Percentiles rank a stretch among this genome's conserved stretches.
Evolutionary conservation across 2,888 invertebrate species (phyloP).

Genomic region (Drosophila cracens): DNA sequence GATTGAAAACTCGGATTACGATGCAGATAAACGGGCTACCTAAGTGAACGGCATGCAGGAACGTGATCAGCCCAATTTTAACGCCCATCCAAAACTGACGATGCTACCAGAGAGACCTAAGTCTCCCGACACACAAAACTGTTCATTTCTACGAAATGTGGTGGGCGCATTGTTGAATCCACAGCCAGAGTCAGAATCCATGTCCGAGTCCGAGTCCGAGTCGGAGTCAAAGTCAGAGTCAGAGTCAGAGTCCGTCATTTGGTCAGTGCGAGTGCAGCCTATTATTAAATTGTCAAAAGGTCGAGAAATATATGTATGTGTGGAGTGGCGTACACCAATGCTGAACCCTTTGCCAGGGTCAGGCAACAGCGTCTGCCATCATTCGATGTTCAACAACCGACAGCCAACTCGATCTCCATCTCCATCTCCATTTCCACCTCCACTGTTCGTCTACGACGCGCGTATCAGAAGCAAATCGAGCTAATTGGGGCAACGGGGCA

Average conservation of each 20-base stretch:
- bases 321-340: conserved; percentile 32
- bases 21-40: conserved; percentile 77
- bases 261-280: conserved; percentile 75
- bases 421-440: conserved; percentile 22
- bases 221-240: conserved; percentile 1
- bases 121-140: conserved; percentile 28
- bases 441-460: conserved; percentile 66
- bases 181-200: neutral
- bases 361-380: conserved; percentile 28
- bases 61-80: conserved; percentile 84
- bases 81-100: conserved; percentile 79
- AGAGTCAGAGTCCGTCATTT: conserved; percentile 68
- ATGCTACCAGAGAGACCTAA: conserved; percentile 66
- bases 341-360: conserved; percentile 59
- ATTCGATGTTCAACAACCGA: conserved; percentile 5
- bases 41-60: conserved; percentile 77
- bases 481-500: conserved; percentile 83
- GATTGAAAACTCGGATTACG: conserved; percentile 71
- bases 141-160: conserved; percentile 75
- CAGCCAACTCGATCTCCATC: conserved; percentile 19
- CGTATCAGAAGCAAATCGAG: conserved; percentile 84
- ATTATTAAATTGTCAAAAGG: conserved; percentile 85
- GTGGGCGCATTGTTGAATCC: conserved; percentile 60
- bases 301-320: conserved; percentile 67
- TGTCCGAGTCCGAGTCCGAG: neutral